Conservation (phyloP, 2,888 invertebrate species). For the Sinhomidia bicolor region DNA sequence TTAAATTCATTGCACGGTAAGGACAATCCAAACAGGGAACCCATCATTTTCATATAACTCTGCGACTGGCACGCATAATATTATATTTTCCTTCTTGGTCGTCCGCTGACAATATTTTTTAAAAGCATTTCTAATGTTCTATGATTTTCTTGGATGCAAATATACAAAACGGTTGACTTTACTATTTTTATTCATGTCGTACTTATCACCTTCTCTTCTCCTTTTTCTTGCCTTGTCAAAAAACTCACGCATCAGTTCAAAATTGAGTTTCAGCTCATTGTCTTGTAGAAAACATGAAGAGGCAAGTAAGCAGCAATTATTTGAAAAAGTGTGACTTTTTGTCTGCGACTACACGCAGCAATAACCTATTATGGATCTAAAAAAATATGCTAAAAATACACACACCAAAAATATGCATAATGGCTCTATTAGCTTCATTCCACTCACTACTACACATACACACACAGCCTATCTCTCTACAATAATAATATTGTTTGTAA, state of each 20-base stretch:
- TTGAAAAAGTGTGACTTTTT: slow-evolving; percentile 39
- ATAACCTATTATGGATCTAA: slow-evolving; percentile 36
- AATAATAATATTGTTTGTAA: background rate
- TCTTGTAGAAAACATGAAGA: background rate
- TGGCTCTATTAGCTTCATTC: slow-evolving; percentile 35
- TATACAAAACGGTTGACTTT: background rate
- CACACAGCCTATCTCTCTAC: too few species aligned
- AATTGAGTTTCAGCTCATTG: slow-evolving; percentile 1
- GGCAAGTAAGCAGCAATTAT: background rate
- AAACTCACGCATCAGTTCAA: background rate
- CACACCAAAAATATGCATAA: slow-evolving; percentile 21
- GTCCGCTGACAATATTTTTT: background rate
- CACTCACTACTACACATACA: background rate
- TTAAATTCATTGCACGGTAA: slow-evolving; percentile 44
- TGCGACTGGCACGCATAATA: background rate
- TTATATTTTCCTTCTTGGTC: slow-evolving; percentile 11
- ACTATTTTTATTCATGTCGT: background rate
- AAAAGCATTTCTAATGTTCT: background rate
- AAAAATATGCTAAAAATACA: slow-evolving; percentile 39
- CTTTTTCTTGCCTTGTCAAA: slow-evolving; percentile 3
- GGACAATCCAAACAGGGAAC: background rate
- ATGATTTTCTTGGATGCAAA: slow-evolving; percentile 30
- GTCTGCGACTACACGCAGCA: background rate
- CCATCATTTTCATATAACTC: background rate
- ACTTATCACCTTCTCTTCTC: background rate